A percentile compares a stretch with the other conserved stretches of the same genome.
These are phyloP conservation scores for Ctenomys sociabilis DNA, from an alignment of 2,113 vertebrate genomes.

Conservation along the genomic window DNA sequence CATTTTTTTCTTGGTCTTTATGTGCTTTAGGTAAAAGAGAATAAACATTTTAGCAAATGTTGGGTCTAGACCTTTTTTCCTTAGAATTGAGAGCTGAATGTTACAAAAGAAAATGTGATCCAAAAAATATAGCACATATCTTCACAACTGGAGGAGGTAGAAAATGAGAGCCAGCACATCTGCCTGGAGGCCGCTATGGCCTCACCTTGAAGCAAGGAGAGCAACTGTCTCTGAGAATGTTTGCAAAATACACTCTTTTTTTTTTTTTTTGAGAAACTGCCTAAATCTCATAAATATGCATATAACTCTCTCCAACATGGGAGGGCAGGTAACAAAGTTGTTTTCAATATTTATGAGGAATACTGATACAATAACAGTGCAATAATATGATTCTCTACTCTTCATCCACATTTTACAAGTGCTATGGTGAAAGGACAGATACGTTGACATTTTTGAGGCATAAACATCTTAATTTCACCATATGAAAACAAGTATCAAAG, in stretches of 20 bases:
- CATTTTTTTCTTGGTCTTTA: slow-evolving; percentile 35
- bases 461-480: not conserved
- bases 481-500: not conserved
- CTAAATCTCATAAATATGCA: slow-evolving; percentile 1
- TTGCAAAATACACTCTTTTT: not conserved
- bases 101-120: slow-evolving; percentile 5
- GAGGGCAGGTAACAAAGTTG: not conserved
- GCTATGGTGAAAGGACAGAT: not conserved
- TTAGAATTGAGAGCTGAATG: slow-evolving; percentile 22
- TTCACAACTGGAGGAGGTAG: not conserved
- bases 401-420: not conserved
- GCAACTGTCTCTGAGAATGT: not conserved
- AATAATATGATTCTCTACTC: not conserved
- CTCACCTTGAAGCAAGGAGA: not conserved
- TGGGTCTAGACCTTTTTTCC: not conserved
- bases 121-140: not conserved
- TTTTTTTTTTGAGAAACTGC: not conserved
- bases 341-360: not conserved
- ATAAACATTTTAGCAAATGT: not conserved
- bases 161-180: not conserved
- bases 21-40: not conserved
- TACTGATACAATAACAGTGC: not conserved
- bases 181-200: not conserved
- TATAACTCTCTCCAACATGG: not conserved
- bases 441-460: not conserved